A percentile compares a stretch with the other conserved stretches of the same genome.
Evolutionary conservation across 1,140 invertebrate genomes (phyloP).

Genomic region (Brachionus plicatilis): DNA sequence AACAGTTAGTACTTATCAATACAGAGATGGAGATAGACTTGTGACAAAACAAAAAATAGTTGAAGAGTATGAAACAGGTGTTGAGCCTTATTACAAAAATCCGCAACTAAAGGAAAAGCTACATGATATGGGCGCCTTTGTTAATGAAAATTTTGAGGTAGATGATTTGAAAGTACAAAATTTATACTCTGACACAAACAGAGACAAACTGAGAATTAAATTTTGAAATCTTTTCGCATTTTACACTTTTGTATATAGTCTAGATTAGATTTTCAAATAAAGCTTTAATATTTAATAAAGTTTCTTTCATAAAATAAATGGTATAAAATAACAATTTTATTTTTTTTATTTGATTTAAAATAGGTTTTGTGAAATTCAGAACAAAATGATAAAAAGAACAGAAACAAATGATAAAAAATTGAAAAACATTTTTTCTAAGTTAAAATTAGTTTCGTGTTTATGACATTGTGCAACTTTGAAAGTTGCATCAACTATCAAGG

Average conservation of each 20-base stretch:
- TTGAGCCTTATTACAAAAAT: conserved; percentile 39
- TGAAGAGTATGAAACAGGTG: conserved; percentile 19
- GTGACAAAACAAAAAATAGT: conserved; percentile 38
- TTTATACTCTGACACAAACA: background rate
- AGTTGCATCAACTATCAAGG: no score
- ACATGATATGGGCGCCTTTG: background rate
- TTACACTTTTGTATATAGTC: background rate
- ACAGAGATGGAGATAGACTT: conserved; percentile 33
- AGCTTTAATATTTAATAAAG: background rate
- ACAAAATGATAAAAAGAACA: no score
- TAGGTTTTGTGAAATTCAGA: no score
- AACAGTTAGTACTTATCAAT: conserved; percentile 33
- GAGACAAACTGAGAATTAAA: background rate
- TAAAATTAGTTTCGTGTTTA: no score
- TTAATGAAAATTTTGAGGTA: background rate
- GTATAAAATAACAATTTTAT: background rate
- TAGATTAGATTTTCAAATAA: background rate
- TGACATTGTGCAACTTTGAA: no score
- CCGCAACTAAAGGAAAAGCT: background rate
- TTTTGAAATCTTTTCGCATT: background rate
- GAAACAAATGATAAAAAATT: no score
- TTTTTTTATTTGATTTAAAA: background rate
- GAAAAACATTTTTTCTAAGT: no score
- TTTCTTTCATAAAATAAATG: background rate
- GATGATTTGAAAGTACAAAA: conserved; percentile 5